Evolutionary conservation across 2,113 vertebrate genomes (phyloP).

Genomic region (Phasianus colchicus): DNA sequence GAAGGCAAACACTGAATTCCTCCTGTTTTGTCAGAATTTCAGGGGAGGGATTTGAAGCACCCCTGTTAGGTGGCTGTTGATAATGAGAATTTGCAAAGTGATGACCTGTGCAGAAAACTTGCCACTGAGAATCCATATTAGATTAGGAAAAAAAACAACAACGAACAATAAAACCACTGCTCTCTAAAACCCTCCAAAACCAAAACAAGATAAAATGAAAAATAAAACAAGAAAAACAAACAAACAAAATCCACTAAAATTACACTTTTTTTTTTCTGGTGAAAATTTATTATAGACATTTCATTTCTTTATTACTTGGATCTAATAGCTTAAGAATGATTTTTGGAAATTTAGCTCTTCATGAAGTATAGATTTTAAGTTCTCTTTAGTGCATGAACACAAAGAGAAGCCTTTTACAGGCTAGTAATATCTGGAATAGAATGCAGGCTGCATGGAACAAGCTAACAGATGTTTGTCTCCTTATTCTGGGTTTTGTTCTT

Average conservation of each 20-base stretch:
- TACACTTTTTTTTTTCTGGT: neutral
- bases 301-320: neutral
- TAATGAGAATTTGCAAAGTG: neutral
- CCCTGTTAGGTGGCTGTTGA: neutral
- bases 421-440: neutral
- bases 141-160: neutral
- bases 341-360: neutral
- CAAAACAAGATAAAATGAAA: too few species aligned
- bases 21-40: neutral
- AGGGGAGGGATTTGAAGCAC: neutral
- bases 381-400: neutral
- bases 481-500: neutral
- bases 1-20: neutral
- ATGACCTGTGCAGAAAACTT: neutral
- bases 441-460: neutral
- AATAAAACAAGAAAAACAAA: too few species aligned
- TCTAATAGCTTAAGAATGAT: neutral
- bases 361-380: neutral
- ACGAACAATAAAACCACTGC: neutral
- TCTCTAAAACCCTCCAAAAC: neutral
- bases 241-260: neutral
- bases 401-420: neutral
- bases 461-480: neutral
- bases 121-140: neutral
- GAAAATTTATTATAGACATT: neutral